These are phyloP conservation scores for Sesamia inferens DNA, from an alignment of 2,888 invertebrate species.

Conservation along the genomic window DNA sequence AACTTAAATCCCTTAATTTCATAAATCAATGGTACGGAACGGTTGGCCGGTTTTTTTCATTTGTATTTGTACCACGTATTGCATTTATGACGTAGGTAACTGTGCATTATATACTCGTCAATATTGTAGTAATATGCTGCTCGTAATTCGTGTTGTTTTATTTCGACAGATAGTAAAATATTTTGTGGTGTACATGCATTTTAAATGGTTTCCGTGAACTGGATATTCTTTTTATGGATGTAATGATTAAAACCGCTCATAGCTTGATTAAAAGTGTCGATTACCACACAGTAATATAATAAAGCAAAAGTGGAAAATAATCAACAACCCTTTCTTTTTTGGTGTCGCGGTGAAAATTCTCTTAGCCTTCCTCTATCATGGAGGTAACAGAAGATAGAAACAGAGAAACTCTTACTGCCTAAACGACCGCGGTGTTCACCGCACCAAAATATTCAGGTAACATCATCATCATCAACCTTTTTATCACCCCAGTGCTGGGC, in stretches of 20 bases:
- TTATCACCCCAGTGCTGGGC: too few relatives aligned
- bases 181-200: slow-evolving; percentile 2
- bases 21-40: too few relatives aligned
- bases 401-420: too few relatives aligned
- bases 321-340: background rate
- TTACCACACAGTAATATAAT: background rate
- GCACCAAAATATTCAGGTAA: too few relatives aligned
- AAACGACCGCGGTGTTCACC: too few relatives aligned
- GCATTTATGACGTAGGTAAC: slow-evolving; percentile 8
- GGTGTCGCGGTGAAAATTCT: too few relatives aligned
- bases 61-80: background rate
- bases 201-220: background rate
- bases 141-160: slow-evolving; percentile 28
- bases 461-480: too few relatives aligned
- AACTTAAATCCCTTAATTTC: too few relatives aligned
- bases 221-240: background rate
- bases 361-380: too few relatives aligned
- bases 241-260: background rate
- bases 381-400: too few relatives aligned
- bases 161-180: slow-evolving; percentile 2
- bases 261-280: background rate
- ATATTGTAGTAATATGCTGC: slow-evolving; percentile 14
- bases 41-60: background rate
- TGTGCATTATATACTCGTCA: background rate
- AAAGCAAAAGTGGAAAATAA: background rate